Evolutionary conservation across 2,888 invertebrate species (phyloP), one percentile per base, ranked within the genome.

Genomic region (Drosophila robusta): DNA sequence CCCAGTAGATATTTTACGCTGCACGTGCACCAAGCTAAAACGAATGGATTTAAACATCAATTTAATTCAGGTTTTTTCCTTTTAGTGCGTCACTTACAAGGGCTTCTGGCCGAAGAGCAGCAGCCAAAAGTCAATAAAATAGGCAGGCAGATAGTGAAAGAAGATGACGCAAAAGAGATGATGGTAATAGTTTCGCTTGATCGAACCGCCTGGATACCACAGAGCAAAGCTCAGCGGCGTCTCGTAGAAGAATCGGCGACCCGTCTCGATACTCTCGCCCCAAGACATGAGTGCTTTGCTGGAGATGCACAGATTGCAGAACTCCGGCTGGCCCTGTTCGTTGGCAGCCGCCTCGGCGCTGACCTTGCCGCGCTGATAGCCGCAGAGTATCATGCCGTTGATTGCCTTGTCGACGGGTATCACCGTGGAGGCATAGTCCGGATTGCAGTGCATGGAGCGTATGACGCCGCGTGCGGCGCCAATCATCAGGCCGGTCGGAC

Each of bases 391-490:
- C 82, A 96, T 94, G 12, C 95, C 95, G 89, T 98, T 98, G 36
- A 97, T 96, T 0, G 95, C 95, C 67, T 84, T 90, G 87, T 97
- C 97, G 0, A 97, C 97, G 0, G 97, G 97, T 1, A 97, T 94
- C 0, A 96, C 92, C 78, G 97, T 96, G 0, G 95, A 94, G 0
- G 92, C 83, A 70, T 94, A 94, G 1, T 92, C 90, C 8, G 92
- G 92, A 79, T 92, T 91, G 88, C 96, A 96, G 72, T 96, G 95
- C 96, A 98, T 96, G 0, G 96, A 95, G 1, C 98, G 94, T 32
- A 98, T 95, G 0, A 98, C 95, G 38, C 94, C 98, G 92, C 97
- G 97, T 0, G 96, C 96, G 12, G 95, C 96, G 0, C 95, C 97
- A 3, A 97, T 94, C 82, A 97, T 91, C 1, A 97, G 91, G 0